Evolutionary conservation across 2,888 invertebrate genomes (phyloP).

Genomic region (Pandemis corylana): DNA sequence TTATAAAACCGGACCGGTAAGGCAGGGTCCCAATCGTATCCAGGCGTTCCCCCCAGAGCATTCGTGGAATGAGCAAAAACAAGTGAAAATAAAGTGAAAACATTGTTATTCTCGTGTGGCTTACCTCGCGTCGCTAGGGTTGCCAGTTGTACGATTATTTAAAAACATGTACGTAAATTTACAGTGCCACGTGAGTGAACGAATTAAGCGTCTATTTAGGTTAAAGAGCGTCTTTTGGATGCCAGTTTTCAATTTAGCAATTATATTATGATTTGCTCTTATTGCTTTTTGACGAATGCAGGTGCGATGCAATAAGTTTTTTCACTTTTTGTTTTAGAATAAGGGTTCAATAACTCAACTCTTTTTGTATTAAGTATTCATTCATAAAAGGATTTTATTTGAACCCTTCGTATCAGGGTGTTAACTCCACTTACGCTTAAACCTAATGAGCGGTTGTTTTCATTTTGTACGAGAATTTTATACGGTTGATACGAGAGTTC

Average conservation of each 20-base stretch:
- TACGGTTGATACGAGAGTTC: background rate
- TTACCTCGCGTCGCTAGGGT: slow-evolving; percentile 62
- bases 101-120: slow-evolving; percentile 78
- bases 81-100: slow-evolving; percentile 79
- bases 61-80: slow-evolving; percentile 75
- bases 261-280: too few relatives aligned
- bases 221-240: too few relatives aligned
- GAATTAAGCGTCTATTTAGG: background rate
- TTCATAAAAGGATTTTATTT: too few relatives aligned
- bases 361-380: too few relatives aligned
- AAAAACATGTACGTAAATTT: background rate
- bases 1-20: slow-evolving; percentile 59
- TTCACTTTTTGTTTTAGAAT: too few relatives aligned
- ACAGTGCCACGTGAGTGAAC: background rate
- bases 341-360: too few relatives aligned
- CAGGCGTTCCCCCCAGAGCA: slow-evolving; percentile 68
- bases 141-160: background rate
- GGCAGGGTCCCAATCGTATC: slow-evolving; percentile 66
- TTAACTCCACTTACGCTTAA: background rate
- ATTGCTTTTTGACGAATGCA: too few relatives aligned
- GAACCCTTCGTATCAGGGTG: too few relatives aligned
- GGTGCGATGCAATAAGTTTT: too few relatives aligned
- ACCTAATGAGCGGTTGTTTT: background rate
- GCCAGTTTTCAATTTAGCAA: too few relatives aligned
- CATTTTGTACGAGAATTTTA: background rate